Conservation (phyloP, 2,113 vertebrate genomes). For the Dicentrarchus labrax region DNA sequence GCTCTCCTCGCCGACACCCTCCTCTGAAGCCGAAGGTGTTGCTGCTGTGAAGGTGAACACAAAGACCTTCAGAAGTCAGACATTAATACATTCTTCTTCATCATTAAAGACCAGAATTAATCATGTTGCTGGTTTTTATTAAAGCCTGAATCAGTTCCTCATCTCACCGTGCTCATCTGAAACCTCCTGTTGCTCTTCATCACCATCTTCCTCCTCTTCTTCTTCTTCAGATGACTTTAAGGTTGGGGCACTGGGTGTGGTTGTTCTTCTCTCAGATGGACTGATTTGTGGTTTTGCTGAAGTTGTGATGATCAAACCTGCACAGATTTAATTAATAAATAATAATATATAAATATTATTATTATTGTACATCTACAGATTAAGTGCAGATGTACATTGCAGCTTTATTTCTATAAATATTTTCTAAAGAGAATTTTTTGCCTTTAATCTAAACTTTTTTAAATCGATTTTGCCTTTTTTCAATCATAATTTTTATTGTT, state of each 20-base stretch:
- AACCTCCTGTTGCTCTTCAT: constrained; percentile 17
- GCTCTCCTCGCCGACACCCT: background rate
- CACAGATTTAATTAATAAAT: background rate
- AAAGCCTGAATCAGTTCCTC: background rate
- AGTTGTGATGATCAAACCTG: background rate
- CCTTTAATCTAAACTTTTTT: too few relatives aligned
- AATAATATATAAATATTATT: background rate
- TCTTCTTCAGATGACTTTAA: constrained; percentile 18
- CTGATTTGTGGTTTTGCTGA: constrained; percentile 8
- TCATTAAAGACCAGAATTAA: background rate
- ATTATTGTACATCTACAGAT: too few relatives aligned
- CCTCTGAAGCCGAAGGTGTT: constrained; percentile 28
- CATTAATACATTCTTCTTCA: constrained; percentile 5
- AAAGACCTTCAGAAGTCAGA: background rate
- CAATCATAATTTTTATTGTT: too few relatives aligned
- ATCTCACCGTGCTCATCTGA: constrained; percentile 23
- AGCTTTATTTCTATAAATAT: background rate
- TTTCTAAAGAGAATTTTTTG: background rate
- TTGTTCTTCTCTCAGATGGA: background rate
- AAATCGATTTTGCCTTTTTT: too few relatives aligned
- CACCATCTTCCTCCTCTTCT: accelerated
- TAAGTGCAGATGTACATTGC: background rate
- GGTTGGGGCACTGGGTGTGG: accelerated
- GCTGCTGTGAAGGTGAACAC: background rate
- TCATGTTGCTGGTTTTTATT: too few relatives aligned